phyloP scores from a whole-genome alignment of 2,797 vertebrate genomes.

The Anomalospiza imberbis region DNA sequence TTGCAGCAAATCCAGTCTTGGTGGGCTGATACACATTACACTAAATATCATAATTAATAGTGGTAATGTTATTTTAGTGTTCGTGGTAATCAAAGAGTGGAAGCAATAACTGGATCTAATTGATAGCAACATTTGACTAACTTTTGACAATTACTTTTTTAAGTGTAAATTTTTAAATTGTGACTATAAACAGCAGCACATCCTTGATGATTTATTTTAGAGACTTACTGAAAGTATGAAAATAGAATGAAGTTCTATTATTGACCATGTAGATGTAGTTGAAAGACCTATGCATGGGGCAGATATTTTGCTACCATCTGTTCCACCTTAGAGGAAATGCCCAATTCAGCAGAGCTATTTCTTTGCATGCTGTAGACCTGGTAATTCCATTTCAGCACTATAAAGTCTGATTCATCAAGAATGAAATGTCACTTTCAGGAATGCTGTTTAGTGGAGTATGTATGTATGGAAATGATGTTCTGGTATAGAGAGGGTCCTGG shows the following conservation, averaged over 20 bases:
- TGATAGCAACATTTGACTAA: slow-evolving; percentile 28
- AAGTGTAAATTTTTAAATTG: background rate
- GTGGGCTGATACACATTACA: background rate
- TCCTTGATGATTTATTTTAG: background rate
- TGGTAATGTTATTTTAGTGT: slow-evolving; percentile 34
- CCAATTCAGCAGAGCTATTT: slow-evolving; percentile 47
- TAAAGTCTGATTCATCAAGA: slow-evolving; percentile 49
- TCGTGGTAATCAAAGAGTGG: slow-evolving; percentile 1
- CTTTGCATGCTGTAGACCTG: slow-evolving; percentile 49
- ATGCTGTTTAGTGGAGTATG: slow-evolving; percentile 29
- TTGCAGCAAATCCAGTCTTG: background rate
- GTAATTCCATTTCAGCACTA: slow-evolving; percentile 62
- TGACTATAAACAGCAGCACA: background rate
- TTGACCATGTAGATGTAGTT: background rate
- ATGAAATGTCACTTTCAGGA: slow-evolving; percentile 53
- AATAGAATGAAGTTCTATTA: background rate
- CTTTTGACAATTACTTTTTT: slow-evolving; percentile 44
- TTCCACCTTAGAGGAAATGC: background rate
- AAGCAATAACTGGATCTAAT: slow-evolving; percentile 40
- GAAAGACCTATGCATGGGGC: background rate
- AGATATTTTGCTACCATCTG: background rate
- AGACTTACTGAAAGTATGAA: background rate
- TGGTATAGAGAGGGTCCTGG: background rate
- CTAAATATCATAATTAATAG: slow-evolving; percentile 47
- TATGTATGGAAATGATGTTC: slow-evolving; percentile 41